A percentile compares a stretch with the other conserved stretches of the same genome.
Conservation (phyloP, 2,888 invertebrate genomes). For the Tetragonisca angustula region DNA sequence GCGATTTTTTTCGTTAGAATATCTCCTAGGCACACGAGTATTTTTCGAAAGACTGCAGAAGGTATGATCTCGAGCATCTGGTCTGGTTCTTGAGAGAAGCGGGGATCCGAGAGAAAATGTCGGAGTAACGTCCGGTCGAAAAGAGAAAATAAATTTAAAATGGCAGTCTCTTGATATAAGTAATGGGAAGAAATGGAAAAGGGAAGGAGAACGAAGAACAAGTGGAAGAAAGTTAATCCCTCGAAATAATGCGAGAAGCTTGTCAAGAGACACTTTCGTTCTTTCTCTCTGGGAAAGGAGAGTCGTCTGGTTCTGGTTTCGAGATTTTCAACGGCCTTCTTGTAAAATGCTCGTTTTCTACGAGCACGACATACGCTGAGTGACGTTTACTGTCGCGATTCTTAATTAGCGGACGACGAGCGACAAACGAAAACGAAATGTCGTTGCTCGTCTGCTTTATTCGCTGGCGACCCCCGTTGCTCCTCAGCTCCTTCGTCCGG, state of each 20-base stretch:
- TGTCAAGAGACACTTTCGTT: conserved; percentile 28
- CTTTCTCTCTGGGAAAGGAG: background rate
- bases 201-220: background rate
- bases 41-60: background rate
- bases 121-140: background rate
- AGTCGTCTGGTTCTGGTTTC: background rate
- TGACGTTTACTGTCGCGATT: conserved; percentile 40
- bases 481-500: conserved; percentile 32
- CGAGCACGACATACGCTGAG: conserved; percentile 3
- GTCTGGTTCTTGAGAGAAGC: background rate
- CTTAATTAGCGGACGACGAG: conserved; percentile 49
- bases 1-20: background rate
- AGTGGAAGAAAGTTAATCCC: background rate
- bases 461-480: conserved; percentile 53
- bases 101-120: background rate
- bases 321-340: background rate
- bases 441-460: conserved; percentile 32
- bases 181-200: background rate
- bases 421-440: conserved; percentile 53
- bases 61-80: background rate
- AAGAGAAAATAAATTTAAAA: background rate
- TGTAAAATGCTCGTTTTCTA: conserved; percentile 3
- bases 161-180: too few relatives aligned
- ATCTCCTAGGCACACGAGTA: background rate
- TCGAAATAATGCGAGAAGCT: conserved; percentile 36